These are phyloP conservation scores for Monarcha castaneiventris DNA, from an alignment of 2,113 vertebrate species.

Conservation along the genomic window DNA sequence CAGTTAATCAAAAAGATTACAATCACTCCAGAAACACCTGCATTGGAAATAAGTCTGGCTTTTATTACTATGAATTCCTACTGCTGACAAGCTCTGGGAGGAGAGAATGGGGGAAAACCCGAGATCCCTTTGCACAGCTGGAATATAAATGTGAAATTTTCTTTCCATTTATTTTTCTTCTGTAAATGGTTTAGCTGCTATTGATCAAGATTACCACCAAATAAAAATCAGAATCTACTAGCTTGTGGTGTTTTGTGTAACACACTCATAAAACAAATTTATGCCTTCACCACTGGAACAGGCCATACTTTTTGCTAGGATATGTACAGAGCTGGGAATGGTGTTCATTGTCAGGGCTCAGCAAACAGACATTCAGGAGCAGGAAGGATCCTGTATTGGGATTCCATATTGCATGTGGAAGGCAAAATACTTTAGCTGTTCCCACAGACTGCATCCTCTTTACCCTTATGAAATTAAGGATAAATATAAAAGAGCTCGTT, in stretches of 20 bases:
- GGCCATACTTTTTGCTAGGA: background rate
- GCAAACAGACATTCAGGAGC: background rate
- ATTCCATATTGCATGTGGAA: background rate
- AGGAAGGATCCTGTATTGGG: background rate
- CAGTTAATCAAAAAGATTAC: conserved; percentile 58
- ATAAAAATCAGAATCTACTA: conserved; percentile 64
- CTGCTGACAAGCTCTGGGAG: conserved; percentile 42
- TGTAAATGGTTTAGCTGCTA: conserved; percentile 56
- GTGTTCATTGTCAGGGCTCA: background rate
- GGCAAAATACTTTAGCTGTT: background rate
- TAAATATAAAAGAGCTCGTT: background rate
- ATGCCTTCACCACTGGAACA: background rate
- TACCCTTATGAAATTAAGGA: background rate
- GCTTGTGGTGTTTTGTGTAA: conserved; percentile 33
- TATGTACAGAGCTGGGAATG: background rate
- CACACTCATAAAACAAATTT: conserved; percentile 35
- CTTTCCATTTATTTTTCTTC: conserved; percentile 51
- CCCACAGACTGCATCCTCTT: background rate
- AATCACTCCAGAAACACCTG: conserved; percentile 66
- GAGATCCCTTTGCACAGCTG: conserved; percentile 61
- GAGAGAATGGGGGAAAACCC: conserved; percentile 32
- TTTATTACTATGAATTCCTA: conserved; percentile 63
- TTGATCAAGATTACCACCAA: conserved; percentile 68
- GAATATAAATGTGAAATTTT: conserved; percentile 60
- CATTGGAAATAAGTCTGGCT: conserved; percentile 61